A percentile compares a stretch with the other conserved stretches of the same genome.
Evolutionary conservation across 53 echinoderm and acorn worm genomes (phyloP).

Genomic region (Echinometra lucunter): DNA sequence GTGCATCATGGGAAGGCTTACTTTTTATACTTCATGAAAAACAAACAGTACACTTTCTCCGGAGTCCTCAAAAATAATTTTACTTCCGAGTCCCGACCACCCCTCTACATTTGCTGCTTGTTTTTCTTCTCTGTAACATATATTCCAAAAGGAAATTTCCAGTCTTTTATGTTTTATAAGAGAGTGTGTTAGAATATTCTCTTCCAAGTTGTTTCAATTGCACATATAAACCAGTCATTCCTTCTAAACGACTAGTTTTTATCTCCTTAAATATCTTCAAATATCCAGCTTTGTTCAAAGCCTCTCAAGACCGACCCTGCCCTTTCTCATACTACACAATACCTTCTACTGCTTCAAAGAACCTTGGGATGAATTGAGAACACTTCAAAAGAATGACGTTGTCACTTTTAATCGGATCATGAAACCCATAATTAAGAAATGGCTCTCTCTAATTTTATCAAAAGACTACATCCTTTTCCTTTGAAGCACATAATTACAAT

Average conservation of each 20-base stretch:
- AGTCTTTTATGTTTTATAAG: too few relatives aligned
- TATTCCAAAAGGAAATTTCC: too few relatives aligned
- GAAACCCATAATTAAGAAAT: background rate
- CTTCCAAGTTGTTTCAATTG: background rate
- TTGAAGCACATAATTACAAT: background rate
- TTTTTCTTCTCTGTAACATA: too few relatives aligned
- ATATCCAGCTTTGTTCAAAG: background rate
- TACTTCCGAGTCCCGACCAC: too few relatives aligned
- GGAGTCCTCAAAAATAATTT: too few relatives aligned
- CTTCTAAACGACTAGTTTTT: too few relatives aligned
- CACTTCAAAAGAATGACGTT: background rate
- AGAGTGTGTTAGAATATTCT: background rate
- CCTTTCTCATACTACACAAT: background rate
- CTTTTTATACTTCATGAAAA: too few relatives aligned
- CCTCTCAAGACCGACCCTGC: background rate
- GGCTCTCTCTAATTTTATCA: background rate
- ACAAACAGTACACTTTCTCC: too few relatives aligned
- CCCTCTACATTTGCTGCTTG: too few relatives aligned
- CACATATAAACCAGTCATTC: background rate
- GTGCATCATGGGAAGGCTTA: too few relatives aligned
- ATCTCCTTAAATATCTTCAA: too few relatives aligned
- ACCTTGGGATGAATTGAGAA: too few relatives aligned
- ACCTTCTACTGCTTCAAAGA: background rate
- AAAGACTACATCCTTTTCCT: conserved; percentile 19
- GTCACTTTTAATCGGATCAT: background rate